Conservation (phyloP, 64 coral and sea anemone genomes). For the Montipora efflorescens region DNA sequence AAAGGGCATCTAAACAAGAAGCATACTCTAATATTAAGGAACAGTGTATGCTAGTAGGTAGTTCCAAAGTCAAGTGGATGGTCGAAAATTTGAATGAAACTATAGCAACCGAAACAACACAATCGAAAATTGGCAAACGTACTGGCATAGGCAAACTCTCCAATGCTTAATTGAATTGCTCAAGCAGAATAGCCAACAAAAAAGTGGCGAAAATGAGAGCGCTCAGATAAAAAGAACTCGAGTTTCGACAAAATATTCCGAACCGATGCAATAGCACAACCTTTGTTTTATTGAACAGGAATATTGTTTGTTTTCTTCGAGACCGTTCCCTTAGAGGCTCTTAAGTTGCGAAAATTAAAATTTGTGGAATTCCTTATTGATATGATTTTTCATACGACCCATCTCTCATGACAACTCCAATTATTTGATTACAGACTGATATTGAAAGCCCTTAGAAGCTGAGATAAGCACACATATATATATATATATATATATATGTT, state of each 20-base stretch:
- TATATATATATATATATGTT: too few species aligned
- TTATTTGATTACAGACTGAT: neutral
- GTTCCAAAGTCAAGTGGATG: neutral
- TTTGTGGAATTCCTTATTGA: neutral
- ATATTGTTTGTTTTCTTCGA: neutral
- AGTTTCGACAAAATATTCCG: too few species aligned
- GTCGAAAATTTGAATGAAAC: neutral
- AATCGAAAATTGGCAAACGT: neutral
- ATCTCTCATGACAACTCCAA: neutral
- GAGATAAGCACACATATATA: too few species aligned
- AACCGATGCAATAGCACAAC: too few species aligned
- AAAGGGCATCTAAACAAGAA: too few species aligned
- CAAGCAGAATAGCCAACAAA: neutral
- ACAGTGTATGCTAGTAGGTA: neutral
- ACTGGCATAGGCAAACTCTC: neutral
- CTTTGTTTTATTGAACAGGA: too few species aligned
- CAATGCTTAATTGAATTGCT: neutral
- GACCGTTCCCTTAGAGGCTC: neutral
- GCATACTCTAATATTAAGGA: too few species aligned
- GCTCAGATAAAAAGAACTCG: neutral
- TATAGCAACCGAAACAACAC: neutral
- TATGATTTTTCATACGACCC: neutral
- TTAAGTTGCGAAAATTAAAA: neutral
- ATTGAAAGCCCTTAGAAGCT: neutral
- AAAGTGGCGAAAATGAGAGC: neutral